Evolutionary conservation across 2,113 vertebrate species (phyloP).

Genomic region (Crocuta crocuta): DNA sequence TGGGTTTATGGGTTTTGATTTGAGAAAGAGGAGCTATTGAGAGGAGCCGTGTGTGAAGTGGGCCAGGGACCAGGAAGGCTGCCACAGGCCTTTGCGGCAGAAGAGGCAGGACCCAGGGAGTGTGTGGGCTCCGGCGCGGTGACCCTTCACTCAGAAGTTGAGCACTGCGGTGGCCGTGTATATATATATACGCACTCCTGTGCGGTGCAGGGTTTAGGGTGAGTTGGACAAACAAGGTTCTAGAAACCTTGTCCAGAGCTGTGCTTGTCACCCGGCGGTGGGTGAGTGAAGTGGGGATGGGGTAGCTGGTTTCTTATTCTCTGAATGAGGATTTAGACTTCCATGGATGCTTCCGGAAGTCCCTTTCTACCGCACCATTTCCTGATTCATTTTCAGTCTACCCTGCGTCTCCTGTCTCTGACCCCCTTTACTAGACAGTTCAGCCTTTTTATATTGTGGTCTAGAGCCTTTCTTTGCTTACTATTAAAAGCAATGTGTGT

Average conservation of each 20-base stretch:
- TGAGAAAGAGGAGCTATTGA: background rate
- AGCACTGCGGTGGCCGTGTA: background rate
- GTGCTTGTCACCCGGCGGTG: background rate
- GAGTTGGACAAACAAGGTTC: background rate
- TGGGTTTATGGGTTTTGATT: background rate
- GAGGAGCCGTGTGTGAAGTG: background rate
- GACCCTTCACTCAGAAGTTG: background rate
- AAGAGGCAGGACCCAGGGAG: background rate
- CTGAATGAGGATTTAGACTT: background rate
- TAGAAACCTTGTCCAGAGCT: background rate
- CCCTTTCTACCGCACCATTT: background rate
- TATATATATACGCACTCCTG: background rate
- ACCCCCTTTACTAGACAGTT: background rate
- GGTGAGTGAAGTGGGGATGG: background rate
- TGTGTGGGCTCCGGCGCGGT: background rate
- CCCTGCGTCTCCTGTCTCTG: background rate
- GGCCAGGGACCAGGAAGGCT: background rate
- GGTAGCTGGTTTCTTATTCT: background rate
- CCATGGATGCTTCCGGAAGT: background rate
- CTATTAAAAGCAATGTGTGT: background rate
- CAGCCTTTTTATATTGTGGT: background rate
- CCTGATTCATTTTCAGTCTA: background rate
- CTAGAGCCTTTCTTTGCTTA: background rate
- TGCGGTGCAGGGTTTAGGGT: background rate
- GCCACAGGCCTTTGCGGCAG: background rate